These are phyloP conservation scores for Melipona beecheii DNA, from an alignment of 2,888 invertebrate genomes.

Conservation along the genomic window DNA sequence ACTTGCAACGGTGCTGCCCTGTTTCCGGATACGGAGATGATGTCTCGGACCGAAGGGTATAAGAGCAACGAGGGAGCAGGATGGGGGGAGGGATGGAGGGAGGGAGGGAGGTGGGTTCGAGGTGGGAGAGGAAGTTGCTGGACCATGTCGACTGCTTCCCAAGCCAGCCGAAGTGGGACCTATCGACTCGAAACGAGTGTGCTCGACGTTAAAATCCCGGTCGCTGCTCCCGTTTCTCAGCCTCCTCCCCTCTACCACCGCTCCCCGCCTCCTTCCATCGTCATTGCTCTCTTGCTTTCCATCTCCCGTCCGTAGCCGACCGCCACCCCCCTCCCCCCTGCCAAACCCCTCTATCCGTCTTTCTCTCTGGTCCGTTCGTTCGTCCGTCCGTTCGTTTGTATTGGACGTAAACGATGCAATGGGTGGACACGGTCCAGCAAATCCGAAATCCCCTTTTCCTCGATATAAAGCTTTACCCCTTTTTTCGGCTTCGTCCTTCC, in stretches of 20 bases:
- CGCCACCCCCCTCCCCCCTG: conserved; percentile 31
- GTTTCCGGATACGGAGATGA: conserved; percentile 70
- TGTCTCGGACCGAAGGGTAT: conserved; percentile 62
- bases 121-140: conserved; percentile 73
- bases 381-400: conserved; percentile 70
- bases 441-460: conserved; percentile 76
- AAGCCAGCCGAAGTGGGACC: conserved; percentile 76
- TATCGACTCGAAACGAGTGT: conserved; percentile 80
- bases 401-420: conserved; percentile 77
- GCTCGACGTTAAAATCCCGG: conserved; percentile 80
- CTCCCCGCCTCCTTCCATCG: conserved; percentile 49
- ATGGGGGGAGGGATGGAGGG: not conserved
- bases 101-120: conserved; percentile 30
- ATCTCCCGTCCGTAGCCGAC: conserved; percentile 34
- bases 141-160: conserved; percentile 75
- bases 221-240: conserved; percentile 77
- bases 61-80: conserved; percentile 40
- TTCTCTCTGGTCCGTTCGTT: conserved; percentile 62
- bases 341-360: conserved; percentile 53
- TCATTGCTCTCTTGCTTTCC: conserved; percentile 62
- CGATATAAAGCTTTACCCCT: conserved; percentile 68
- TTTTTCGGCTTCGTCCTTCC: conserved; percentile 64
- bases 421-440: conserved; percentile 75
- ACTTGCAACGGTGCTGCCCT: conserved; percentile 64
- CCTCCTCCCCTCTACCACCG: conserved; percentile 41